Percentiles rank a stretch among this genome's conserved stretches.
phyloP scores from a whole-genome alignment of 2,113 vertebrate genomes.

The Meriones unguiculatus region DNA sequence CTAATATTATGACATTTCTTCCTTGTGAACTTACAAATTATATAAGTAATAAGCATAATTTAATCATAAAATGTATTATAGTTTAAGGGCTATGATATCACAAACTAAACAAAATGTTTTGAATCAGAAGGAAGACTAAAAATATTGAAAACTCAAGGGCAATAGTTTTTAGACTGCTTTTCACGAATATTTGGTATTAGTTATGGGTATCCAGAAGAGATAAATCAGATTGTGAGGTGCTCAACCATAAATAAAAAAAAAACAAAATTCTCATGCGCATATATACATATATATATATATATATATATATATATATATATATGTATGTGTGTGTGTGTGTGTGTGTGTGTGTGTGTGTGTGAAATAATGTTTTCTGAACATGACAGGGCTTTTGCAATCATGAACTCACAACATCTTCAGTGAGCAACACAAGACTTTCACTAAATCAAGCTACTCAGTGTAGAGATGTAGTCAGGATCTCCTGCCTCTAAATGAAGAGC shows the following conservation, averaged over 20 bases:
- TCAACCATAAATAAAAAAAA: neutral
- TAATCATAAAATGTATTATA: neutral
- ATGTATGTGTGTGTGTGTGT: no score
- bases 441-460: neutral
- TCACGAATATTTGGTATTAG: neutral
- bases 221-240: neutral
- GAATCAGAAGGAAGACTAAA: neutral
- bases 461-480: neutral
- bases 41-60: neutral
- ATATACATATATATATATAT: neutral
- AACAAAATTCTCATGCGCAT: no score
- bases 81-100: neutral
- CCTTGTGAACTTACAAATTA: neutral
- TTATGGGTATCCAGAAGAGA: neutral
- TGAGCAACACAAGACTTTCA: neutral
- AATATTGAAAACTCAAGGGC: neutral
- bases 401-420: neutral
- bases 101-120: neutral
- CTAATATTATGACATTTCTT: neutral
- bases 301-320: neutral
- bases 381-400: neutral
- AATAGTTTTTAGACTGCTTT: neutral
- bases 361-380: neutral
- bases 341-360: no score
- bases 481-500: neutral